Conservation (phyloP, 2,113 vertebrate species). For the Eclectus roratus region DNA sequence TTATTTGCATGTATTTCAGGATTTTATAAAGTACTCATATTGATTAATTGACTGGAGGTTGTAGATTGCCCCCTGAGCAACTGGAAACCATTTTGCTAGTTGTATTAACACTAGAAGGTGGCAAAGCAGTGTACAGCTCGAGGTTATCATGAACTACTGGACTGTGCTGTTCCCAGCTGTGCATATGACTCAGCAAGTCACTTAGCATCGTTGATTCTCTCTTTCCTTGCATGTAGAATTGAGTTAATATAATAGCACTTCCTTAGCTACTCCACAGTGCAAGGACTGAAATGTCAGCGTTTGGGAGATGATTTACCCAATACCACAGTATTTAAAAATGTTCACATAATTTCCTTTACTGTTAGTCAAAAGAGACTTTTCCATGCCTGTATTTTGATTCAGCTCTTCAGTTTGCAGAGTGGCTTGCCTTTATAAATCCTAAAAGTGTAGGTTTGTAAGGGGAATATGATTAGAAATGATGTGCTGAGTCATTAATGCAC, state of each 20-base stretch:
- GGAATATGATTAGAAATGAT: background rate
- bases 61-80: background rate
- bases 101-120: background rate
- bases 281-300: background rate
- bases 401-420: background rate
- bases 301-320: background rate
- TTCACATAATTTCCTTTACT: background rate
- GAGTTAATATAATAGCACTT: background rate
- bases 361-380: background rate
- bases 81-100: background rate
- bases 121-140: background rate
- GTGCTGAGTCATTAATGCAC: background rate
- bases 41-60: background rate
- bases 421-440: background rate
- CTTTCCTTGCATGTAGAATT: background rate
- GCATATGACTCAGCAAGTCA: slow-evolving; percentile 1
- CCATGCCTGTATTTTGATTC: background rate
- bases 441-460: background rate
- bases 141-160: background rate
- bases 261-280: background rate
- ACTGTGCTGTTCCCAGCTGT: background rate
- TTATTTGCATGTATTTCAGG: background rate
- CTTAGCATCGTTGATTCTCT: background rate
- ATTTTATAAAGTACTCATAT: background rate
- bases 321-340: background rate